Conservation (phyloP, 2,113 vertebrate genomes). For the Cephalopterus ornatus region DNA sequence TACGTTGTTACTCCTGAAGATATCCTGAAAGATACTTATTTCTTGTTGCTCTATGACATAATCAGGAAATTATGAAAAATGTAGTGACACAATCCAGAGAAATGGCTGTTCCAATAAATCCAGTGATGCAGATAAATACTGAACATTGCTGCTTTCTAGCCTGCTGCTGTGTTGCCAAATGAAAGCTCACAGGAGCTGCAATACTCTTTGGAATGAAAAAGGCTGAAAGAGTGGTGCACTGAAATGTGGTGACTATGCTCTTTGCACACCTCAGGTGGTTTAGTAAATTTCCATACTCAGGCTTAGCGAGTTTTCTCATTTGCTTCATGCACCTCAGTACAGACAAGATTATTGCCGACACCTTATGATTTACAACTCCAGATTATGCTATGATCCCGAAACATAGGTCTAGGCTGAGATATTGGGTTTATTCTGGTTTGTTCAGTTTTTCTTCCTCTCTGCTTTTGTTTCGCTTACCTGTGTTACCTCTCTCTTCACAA, state of each 20-base stretch:
- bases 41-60: not conserved
- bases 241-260: not conserved
- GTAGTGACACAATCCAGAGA: accelerated
- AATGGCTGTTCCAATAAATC: not conserved
- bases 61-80: not conserved
- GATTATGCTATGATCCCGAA: not conserved
- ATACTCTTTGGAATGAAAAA: not conserved
- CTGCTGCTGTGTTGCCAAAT: not conserved
- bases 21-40: not conserved
- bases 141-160: not conserved
- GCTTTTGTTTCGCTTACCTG: not conserved
- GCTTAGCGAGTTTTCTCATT: not conserved
- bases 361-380: not conserved
- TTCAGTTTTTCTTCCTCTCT: not conserved
- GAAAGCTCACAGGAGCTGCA: not conserved
- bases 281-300: not conserved
- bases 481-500: not conserved
- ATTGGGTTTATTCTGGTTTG: not conserved
- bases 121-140: too few relatives aligned
- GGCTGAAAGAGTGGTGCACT: not conserved
- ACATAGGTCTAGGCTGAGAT: not conserved
- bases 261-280: not conserved
- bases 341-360: not conserved
- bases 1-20: not conserved
- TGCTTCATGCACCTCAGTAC: not conserved